Percentiles rank a stretch among this genome's conserved stretches.
phyloP scores from a whole-genome alignment of 2,797 vertebrate species.

The Pyrocephalus nanus region DNA sequence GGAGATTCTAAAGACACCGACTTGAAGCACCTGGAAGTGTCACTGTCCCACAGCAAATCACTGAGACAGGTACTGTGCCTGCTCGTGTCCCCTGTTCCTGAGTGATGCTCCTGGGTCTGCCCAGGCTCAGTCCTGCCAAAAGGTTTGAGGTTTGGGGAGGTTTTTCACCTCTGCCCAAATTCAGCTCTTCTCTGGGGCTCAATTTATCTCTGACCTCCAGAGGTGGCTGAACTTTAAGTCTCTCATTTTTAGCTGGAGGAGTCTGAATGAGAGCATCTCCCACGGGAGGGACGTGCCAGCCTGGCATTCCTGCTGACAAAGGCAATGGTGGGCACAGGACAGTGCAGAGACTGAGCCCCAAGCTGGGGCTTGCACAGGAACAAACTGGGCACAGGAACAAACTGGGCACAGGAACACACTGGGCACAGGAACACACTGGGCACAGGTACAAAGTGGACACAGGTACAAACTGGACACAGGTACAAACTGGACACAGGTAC shows the following conservation, averaged over 20 bases:
- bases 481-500: not conserved
- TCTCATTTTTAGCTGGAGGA: not conserved
- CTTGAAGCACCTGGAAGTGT: not conserved
- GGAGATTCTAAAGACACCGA: not conserved
- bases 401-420: not conserved
- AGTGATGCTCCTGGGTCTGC: not conserved
- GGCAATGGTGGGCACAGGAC: not conserved
- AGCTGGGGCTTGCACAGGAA: not conserved
- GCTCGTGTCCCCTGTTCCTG: not conserved
- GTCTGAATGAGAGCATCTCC: not conserved
- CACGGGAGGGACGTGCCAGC: not conserved
- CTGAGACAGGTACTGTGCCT: fast-evolving
- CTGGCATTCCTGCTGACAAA: not conserved
- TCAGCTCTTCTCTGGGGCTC: not conserved
- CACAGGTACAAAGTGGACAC: too few species aligned
- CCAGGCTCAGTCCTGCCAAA: not conserved
- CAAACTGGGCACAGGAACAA: not conserved
- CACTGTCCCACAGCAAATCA: not conserved
- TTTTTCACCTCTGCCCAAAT: not conserved
- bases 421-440: not conserved
- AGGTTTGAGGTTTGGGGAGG: fast-evolving
- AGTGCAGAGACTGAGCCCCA: not conserved
- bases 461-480: not conserved
- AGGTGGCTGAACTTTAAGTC: not conserved
- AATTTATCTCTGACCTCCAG: not conserved